Percentiles rank a stretch among this genome's conserved stretches.
Conservation (phyloP, 2,797 vertebrate genomes). For the Bovichtus variegatus region DNA sequence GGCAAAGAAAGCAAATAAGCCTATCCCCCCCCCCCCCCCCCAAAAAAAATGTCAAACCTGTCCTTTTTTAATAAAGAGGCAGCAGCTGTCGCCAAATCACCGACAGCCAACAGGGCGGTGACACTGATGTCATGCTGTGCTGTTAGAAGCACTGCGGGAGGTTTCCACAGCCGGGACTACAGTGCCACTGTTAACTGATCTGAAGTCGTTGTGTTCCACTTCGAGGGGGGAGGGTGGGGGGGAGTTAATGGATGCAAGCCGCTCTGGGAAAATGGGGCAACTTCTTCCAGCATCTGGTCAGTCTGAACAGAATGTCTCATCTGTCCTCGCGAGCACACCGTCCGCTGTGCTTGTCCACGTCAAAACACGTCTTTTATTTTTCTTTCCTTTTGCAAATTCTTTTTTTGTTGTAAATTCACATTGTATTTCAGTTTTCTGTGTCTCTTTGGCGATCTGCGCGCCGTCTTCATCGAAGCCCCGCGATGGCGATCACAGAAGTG, state of each 20-base stretch:
- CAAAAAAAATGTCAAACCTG: background rate
- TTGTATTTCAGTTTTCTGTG: slow-evolving; percentile 33
- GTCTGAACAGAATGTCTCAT: slow-evolving; percentile 68
- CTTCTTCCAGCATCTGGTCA: slow-evolving; percentile 66
- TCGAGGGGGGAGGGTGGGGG: background rate
- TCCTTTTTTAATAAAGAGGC: background rate
- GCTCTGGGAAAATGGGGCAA: slow-evolving; percentile 30
- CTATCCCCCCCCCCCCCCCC: too few relatives aligned
- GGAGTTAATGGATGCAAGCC: slow-evolving; percentile 58
- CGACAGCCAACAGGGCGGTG: background rate
- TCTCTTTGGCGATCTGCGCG: slow-evolving; percentile 49
- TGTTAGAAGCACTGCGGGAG: slow-evolving; percentile 38
- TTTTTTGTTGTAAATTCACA: slow-evolving; percentile 63
- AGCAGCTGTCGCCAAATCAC: slow-evolving; percentile 11
- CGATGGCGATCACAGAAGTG: background rate
- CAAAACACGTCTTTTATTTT: slow-evolving; percentile 12
- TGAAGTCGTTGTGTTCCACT: slow-evolving; percentile 21
- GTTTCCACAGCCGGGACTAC: slow-evolving; percentile 29
- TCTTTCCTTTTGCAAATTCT: slow-evolving; percentile 7
- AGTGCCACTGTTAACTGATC: slow-evolving; percentile 46
- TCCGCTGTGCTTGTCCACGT: slow-evolving; percentile 59
- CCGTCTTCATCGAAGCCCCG: slow-evolving; percentile 37
- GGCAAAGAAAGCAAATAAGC: background rate
- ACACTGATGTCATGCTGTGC: background rate
- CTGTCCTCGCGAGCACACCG: slow-evolving; percentile 55